These are phyloP conservation scores for Varanus salvator DNA, from an alignment of 2,113 vertebrate genomes.

Conservation along the genomic window DNA sequence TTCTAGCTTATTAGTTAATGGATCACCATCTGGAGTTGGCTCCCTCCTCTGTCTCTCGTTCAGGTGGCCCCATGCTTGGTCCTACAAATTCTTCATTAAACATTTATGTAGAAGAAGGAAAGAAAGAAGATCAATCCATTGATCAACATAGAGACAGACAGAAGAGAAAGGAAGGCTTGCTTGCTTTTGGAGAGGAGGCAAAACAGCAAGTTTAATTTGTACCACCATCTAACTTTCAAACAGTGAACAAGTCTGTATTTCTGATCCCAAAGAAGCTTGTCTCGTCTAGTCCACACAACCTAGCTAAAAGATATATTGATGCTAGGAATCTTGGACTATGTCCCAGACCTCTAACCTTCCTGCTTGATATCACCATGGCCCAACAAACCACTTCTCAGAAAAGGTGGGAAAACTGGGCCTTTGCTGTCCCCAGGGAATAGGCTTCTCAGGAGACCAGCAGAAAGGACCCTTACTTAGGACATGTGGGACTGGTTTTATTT, in stretches of 20 bases:
- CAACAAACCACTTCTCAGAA: neutral
- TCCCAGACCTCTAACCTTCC: neutral
- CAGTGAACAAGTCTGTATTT: neutral
- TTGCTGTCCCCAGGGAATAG: slow-evolving; percentile 10
- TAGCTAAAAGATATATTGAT: neutral
- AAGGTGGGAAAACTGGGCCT: neutral
- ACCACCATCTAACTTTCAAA: neutral
- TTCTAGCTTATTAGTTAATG: neutral
- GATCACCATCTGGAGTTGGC: neutral
- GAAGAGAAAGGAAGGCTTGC: neutral
- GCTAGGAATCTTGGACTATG: neutral
- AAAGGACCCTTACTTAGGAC: neutral
- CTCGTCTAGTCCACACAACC: neutral
- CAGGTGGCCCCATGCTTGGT: neutral
- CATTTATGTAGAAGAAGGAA: neutral
- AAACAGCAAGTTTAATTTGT: neutral
- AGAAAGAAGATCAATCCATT: neutral
- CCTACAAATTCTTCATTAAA: slow-evolving; percentile 3
- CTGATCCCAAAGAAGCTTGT: neutral
- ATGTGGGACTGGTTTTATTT: neutral
- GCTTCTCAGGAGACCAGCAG: neutral
- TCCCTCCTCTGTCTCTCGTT: neutral
- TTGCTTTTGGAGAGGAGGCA: no score
- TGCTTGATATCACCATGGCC: neutral
- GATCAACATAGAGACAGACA: neutral